phyloP scores from a whole-genome alignment of 2,113 vertebrate genomes.

The Himantopus leucocephalus region DNA sequence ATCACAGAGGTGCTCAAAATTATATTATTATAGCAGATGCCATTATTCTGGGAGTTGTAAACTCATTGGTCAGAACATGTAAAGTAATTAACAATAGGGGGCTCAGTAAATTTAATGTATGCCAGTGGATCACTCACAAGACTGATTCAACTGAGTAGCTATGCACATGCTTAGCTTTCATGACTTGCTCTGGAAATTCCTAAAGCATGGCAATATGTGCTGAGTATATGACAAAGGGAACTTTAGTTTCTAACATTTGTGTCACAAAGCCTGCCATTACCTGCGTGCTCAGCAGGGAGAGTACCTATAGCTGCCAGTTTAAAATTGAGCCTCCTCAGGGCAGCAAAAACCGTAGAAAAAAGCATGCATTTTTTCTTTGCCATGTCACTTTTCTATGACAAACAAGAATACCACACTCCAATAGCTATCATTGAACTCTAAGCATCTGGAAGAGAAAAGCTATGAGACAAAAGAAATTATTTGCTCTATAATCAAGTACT shows the following conservation, averaged over 20 bases:
- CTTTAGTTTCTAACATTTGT: not conserved
- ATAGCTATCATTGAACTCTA: not conserved
- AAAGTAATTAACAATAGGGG: not conserved
- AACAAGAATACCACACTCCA: not conserved
- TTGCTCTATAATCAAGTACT: not conserved
- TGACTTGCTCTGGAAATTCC: not conserved
- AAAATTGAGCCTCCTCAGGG: not conserved
- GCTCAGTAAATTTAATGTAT: not conserved
- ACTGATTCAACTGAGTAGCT: not conserved
- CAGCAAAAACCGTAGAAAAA: not conserved
- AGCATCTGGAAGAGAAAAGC: not conserved
- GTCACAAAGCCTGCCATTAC: not conserved
- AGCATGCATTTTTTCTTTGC: not conserved
- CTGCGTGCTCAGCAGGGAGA: not conserved
- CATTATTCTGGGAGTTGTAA: not conserved
- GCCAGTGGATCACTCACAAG: not conserved
- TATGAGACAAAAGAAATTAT: not conserved
- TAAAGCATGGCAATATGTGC: not conserved
- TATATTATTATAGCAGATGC: not conserved
- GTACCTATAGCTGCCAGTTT: not conserved
- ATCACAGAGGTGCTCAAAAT: not conserved
- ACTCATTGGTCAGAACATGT: not conserved
- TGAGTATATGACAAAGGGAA: not conserved
- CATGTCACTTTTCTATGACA: not conserved
- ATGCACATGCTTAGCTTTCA: not conserved